Evolutionary conservation across 2,797 vertebrate genomes (phyloP).

Genomic region (Fistularia tabacaria): DNA sequence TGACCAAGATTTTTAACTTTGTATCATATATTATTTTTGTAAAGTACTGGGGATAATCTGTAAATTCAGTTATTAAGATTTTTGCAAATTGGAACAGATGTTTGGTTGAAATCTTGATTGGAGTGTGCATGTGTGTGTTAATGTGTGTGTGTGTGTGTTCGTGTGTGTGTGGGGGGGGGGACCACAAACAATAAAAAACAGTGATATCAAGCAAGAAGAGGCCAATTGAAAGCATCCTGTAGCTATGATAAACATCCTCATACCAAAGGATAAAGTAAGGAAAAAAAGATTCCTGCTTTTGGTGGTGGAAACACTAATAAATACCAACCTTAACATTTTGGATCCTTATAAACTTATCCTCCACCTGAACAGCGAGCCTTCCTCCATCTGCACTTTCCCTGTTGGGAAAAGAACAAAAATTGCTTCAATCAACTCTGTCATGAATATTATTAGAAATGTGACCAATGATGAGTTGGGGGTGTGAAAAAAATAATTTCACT

Average conservation of each 20-base stretch:
- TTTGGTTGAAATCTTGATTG: too few species aligned
- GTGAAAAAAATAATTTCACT: background rate
- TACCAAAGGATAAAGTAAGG: too few species aligned
- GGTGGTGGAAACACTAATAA: background rate
- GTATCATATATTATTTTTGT: background rate
- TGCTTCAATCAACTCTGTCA: slow-evolving; percentile 1
- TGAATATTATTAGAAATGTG: slow-evolving; percentile 1
- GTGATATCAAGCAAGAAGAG: slow-evolving; percentile 57
- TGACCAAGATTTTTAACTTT: background rate
- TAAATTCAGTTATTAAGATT: too few species aligned
- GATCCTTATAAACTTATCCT: slow-evolving; percentile 87
- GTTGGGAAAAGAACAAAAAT: slow-evolving; percentile 48
- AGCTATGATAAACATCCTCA: too few species aligned
- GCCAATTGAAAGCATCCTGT: slow-evolving; percentile 13
- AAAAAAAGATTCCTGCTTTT: too few species aligned
- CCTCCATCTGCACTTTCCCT: slow-evolving; percentile 87
- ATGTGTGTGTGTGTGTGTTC: too few species aligned
- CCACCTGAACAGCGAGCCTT: slow-evolving; percentile 85
- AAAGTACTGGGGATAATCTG: too few species aligned
- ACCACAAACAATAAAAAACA: slow-evolving; percentile 58
- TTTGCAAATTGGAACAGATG: too few species aligned
- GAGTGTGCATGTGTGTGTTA: too few species aligned
- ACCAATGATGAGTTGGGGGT: background rate
- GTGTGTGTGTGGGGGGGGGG: fast-evolving
- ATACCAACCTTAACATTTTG: slow-evolving; percentile 87